These are phyloP conservation scores for Geotrypetes seraphini DNA, from an alignment of 2,797 vertebrate species.

Conservation along the genomic window DNA sequence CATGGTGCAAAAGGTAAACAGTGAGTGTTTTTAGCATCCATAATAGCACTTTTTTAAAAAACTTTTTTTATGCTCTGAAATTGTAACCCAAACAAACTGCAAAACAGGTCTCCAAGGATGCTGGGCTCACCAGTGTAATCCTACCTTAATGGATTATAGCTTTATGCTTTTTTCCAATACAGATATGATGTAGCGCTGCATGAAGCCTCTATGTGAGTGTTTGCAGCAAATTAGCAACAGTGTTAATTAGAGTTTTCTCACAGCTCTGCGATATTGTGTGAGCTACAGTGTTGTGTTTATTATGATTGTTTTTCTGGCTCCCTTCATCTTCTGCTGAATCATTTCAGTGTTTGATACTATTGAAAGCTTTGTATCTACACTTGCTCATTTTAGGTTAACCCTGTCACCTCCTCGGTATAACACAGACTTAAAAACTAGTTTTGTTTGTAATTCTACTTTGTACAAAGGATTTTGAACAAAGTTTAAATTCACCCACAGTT, in stretches of 20 bases:
- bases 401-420: too few relatives aligned
- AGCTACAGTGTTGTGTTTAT: conserved; percentile 43
- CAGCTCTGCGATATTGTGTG: conserved; percentile 39
- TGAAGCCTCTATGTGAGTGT: conserved; percentile 52
- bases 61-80: conserved; percentile 43
- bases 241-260: conserved; percentile 66
- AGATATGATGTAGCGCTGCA: conserved; percentile 57
- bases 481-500: too few relatives aligned
- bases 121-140: conserved; percentile 55
- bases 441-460: too few relatives aligned
- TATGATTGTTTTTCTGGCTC: conserved; percentile 51
- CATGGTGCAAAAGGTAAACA: conserved; percentile 91
- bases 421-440: too few relatives aligned
- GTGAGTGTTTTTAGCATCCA: too few relatives aligned
- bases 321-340: conserved; percentile 36
- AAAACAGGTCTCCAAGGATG: conserved; percentile 53
- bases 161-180: conserved; percentile 49
- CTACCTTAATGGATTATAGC: conserved; percentile 54
- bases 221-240: conserved; percentile 63
- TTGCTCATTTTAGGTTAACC: conserved; percentile 2
- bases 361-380: too few relatives aligned
- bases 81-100: conserved; percentile 49
- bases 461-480: too few relatives aligned
- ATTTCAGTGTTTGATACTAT: conserved; percentile 7
- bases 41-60: too few relatives aligned